A percentile compares a stretch with the other conserved stretches of the same genome.
Conservation (phyloP, 2,888 invertebrate species). For the Acanthococcus lagerstroemiae region DNA sequence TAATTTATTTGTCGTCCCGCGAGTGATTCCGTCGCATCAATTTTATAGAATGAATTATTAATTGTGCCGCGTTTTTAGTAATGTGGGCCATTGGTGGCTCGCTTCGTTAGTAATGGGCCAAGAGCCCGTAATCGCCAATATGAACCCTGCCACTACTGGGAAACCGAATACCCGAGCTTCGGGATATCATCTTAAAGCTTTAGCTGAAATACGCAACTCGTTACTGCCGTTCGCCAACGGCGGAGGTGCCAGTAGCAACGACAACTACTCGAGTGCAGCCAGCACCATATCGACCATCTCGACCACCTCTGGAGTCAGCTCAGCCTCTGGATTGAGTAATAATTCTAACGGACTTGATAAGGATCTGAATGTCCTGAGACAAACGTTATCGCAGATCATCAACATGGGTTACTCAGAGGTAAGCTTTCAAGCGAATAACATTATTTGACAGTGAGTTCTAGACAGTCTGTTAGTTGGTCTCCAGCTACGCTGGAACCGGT, state of each 20-base stretch:
- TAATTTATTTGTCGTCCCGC: neutral
- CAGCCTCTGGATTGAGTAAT: conserved; percentile 51
- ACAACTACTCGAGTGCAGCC: conserved; percentile 61
- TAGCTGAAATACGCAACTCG: conserved; percentile 76
- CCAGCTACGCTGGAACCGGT: neutral
- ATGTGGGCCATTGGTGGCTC: conserved; percentile 27
- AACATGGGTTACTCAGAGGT: conserved; percentile 69
- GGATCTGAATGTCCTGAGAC: conserved; percentile 51
- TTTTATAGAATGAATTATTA: neutral
- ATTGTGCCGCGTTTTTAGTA: neutral
- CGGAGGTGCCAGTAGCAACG: conserved; percentile 44
- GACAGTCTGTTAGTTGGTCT: no score
- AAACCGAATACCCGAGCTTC: conserved; percentile 58
- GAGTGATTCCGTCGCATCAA: neutral
- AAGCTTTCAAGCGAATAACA: no score
- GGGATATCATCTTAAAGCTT: conserved; percentile 75
- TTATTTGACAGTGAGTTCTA: no score
- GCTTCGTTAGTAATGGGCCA: conserved; percentile 33
- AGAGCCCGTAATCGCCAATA: conserved; percentile 45
- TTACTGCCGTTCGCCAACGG: conserved; percentile 68
- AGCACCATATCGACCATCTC: conserved; percentile 59
- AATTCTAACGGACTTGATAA: conserved; percentile 53
- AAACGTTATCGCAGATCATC: conserved; percentile 55
- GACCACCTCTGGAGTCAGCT: conserved; percentile 52
- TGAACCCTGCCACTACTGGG: conserved; percentile 47